phyloP scores from a whole-genome alignment of 2,888 invertebrate species.

The Rhyacophila evoluta region DNA sequence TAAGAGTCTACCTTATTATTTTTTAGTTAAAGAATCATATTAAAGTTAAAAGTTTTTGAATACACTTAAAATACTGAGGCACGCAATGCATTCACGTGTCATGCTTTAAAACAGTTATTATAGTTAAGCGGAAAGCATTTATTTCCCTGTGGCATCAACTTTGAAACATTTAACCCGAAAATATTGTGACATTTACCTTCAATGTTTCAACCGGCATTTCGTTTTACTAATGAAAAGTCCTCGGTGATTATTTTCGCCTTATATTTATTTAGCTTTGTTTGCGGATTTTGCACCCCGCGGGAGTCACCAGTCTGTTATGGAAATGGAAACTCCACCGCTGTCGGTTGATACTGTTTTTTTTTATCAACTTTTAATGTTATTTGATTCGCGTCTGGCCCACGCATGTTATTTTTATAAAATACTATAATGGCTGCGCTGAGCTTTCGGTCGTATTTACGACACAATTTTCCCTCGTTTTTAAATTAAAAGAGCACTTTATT shows the following conservation, averaged over 20 bases:
- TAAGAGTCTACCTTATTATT: too few relatives aligned
- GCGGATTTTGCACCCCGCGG: neutral
- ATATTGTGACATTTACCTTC: slow-evolving; percentile 23
- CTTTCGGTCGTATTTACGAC: neutral
- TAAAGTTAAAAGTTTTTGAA: too few relatives aligned
- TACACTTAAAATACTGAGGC: too few relatives aligned
- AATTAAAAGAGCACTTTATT: neutral
- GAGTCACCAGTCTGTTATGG: neutral
- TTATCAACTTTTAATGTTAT: slow-evolving; percentile 24
- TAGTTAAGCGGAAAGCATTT: neutral
- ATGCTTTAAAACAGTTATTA: neutral
- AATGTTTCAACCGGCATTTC: neutral
- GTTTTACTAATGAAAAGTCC: slow-evolving; percentile 1
- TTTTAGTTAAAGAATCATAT: neutral
- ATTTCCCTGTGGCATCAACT: neutral
- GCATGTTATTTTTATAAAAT: slow-evolving; percentile 14
- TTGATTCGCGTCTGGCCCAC: neutral
- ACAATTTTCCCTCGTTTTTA: neutral
- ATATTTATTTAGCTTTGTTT: slow-evolving; percentile 15
- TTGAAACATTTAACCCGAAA: slow-evolving; percentile 25
- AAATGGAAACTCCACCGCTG: neutral
- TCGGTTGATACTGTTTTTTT: neutral
- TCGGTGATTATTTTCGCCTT: neutral
- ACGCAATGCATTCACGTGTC: neutral
- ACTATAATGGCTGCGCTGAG: slow-evolving; percentile 5